These are phyloP conservation scores for Hirtodrosophila cameraria DNA, from an alignment of 2,888 invertebrate species.

Conservation along the genomic window DNA sequence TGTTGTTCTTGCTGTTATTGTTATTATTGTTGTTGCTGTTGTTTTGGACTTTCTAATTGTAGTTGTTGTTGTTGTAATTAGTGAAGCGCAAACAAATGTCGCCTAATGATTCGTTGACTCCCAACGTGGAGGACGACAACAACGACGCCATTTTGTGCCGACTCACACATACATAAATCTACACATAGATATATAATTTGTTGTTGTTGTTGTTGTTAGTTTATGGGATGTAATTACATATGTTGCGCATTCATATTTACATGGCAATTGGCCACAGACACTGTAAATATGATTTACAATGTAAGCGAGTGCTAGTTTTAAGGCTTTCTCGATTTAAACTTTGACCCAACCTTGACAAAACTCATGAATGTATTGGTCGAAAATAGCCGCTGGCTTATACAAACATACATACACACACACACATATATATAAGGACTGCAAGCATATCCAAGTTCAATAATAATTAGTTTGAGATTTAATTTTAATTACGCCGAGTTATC, in stretches of 20 bases:
- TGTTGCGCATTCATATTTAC: constrained; percentile 71
- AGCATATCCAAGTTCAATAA: constrained; percentile 62
- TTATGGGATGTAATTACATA: constrained; percentile 71
- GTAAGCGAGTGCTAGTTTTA: constrained; percentile 21
- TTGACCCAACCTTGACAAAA: constrained; percentile 54
- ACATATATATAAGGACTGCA: constrained; percentile 2
- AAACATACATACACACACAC: constrained; percentile 21
- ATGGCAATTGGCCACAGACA: constrained; percentile 64
- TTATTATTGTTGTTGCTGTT: constrained; percentile 17
- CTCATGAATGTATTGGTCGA: constrained; percentile 44
- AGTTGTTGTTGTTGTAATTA: constrained; percentile 73
- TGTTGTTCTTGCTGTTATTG: constrained; percentile 21
- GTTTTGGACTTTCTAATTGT: constrained; percentile 45
- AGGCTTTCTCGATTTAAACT: constrained; percentile 22
- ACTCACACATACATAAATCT: constrained; percentile 40
- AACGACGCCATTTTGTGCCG: constrained; percentile 61
- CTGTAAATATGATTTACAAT: constrained; percentile 58
- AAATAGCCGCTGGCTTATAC: constrained; percentile 62
- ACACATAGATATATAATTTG: constrained; percentile 32
- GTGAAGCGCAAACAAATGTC: constrained; percentile 80
- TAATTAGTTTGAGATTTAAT: constrained; percentile 81
- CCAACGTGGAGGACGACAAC: constrained; percentile 47
- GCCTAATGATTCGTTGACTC: constrained; percentile 76
- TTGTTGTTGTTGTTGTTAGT: constrained; percentile 45
- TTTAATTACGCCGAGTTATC: constrained; percentile 76